Evolutionary conservation across 2,888 invertebrate species (phyloP).

Genomic region (Dysmachus trigonus): DNA sequence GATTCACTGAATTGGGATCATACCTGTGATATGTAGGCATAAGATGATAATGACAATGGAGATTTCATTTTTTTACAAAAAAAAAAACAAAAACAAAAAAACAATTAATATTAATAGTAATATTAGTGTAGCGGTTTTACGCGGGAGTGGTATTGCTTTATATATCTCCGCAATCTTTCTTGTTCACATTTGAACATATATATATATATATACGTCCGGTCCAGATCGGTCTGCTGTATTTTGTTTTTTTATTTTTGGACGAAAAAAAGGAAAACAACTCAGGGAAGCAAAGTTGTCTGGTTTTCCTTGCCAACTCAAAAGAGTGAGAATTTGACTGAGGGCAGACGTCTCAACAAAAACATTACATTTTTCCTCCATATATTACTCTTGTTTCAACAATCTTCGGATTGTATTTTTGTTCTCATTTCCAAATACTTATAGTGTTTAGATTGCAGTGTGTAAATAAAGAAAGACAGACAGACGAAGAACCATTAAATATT

Average conservation of each 20-base stretch:
- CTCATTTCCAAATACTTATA: background rate
- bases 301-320: background rate
- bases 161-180: background rate
- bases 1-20: constrained; percentile 45
- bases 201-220: background rate
- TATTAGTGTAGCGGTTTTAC: background rate
- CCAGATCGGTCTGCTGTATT: background rate
- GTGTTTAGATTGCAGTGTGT: background rate
- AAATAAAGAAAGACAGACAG: constrained; percentile 15
- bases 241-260: background rate
- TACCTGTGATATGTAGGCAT: constrained; percentile 48
- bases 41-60: constrained; percentile 4
- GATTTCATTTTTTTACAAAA: constrained; percentile 20
- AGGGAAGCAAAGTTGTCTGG: background rate
- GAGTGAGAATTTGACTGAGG: background rate
- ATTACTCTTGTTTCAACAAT: background rate
- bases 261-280: background rate
- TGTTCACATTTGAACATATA: background rate
- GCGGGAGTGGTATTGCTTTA: background rate
- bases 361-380: background rate
- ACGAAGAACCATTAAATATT: constrained; percentile 40
- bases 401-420: background rate
- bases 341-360: background rate
- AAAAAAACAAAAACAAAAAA: no score
- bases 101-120: no score